Evolutionary conservation across 2,888 invertebrate genomes (phyloP).

Genomic region (Patella caerulea): DNA sequence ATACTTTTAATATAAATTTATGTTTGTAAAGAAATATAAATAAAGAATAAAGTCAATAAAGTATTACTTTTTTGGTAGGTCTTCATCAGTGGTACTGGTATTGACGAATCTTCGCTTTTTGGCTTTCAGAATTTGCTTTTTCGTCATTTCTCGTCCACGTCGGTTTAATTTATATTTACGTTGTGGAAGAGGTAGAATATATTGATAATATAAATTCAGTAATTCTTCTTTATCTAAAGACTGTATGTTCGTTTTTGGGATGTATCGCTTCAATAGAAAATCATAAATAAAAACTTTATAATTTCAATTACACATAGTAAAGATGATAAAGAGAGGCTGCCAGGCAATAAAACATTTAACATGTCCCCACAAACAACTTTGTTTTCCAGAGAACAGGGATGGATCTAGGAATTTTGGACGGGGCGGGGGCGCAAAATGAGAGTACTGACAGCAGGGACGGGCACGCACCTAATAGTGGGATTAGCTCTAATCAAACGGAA

Average conservation of each 20-base stretch:
- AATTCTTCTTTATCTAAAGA: constrained; percentile 50
- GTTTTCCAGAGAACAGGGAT: no score
- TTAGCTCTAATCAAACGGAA: no score
- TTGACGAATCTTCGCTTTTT: constrained; percentile 48
- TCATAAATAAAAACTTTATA: background rate
- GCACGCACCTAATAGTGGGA: no score
- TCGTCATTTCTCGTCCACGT: constrained; percentile 58
- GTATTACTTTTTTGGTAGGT: constrained; percentile 42
- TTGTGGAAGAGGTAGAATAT: constrained; percentile 64
- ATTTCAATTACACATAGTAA: constrained; percentile 25
- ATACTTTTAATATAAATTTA: no score
- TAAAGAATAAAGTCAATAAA: background rate
- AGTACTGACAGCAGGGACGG: no score
- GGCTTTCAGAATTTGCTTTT: constrained; percentile 51
- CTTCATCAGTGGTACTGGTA: constrained; percentile 29
- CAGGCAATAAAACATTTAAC: no score
- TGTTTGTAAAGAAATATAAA: no score
- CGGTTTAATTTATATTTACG: constrained; percentile 60
- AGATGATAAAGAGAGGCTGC: background rate
- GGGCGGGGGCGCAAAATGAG: no score
- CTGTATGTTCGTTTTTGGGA: constrained; percentile 40
- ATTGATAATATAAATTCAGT: constrained; percentile 60
- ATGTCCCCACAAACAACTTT: no score
- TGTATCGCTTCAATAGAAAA: constrained; percentile 44
- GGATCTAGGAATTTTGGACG: no score